A percentile compares a stretch with the other conserved stretches of the same genome.
phyloP scores from a whole-genome alignment of 2,888 invertebrate species.

The Callyntrura guangdongensis region DNA sequence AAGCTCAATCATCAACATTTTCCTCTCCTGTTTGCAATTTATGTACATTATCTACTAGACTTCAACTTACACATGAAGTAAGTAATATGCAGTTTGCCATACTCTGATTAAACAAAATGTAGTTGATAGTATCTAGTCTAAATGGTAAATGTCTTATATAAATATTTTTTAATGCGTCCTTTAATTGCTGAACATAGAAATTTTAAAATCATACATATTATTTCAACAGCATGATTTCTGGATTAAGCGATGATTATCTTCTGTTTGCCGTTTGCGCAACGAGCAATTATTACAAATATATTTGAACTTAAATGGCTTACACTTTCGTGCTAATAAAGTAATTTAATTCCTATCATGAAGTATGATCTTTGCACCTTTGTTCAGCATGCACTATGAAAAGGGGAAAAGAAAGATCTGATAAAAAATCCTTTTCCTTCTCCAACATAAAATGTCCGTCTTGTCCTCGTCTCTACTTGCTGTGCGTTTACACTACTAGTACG shows the following conservation, averaged over 20 bases:
- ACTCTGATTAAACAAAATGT: too few species aligned
- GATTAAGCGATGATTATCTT: conserved; percentile 33
- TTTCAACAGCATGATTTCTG: conserved; percentile 47
- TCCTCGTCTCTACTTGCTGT: too few species aligned
- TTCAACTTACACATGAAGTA: background rate
- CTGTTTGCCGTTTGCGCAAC: background rate
- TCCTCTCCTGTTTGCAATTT: background rate
- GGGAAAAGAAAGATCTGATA: background rate
- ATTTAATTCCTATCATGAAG: conserved; percentile 37
- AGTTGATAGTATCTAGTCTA: too few species aligned
- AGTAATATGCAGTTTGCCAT: background rate
- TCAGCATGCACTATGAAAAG: background rate
- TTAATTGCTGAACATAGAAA: conserved; percentile 29
- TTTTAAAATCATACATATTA: background rate
- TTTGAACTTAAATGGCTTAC: conserved; percentile 7
- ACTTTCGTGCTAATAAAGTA: conserved; percentile 33
- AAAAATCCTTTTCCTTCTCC: background rate
- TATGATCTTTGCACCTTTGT: conserved; percentile 23
- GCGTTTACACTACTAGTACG: conserved; percentile 34
- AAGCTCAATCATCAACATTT: background rate
- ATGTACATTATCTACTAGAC: background rate
- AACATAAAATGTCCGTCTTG: background rate
- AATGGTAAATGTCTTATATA: too few species aligned
- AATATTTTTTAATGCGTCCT: background rate
- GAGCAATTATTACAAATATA: background rate